A percentile compares a stretch with the other conserved stretches of the same genome.
Evolutionary conservation across 2,113 vertebrate genomes (phyloP).

Genomic region (Orientallactaga bullata): DNA sequence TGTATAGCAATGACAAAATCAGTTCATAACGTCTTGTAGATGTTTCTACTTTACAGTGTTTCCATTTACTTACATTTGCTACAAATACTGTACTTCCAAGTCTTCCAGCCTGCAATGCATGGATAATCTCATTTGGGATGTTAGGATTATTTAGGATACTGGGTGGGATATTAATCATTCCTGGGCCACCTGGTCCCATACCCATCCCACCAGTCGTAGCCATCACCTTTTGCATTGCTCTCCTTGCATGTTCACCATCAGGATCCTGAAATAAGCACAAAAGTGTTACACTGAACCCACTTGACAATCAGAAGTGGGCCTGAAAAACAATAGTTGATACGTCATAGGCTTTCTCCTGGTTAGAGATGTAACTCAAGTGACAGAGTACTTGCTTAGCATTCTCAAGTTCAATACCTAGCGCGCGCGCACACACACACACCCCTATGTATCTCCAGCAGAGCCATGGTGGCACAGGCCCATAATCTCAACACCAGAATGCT

Average conservation of each 20-base stretch:
- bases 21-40: neutral
- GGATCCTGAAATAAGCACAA: constrained; percentile 89
- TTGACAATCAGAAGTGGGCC: neutral
- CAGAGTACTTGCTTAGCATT: neutral
- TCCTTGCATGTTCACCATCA: constrained; percentile 95
- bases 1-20: neutral
- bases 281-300: constrained; percentile 34
- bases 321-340: neutral
- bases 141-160: constrained; percentile 98
- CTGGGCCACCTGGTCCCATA: constrained; percentile 92
- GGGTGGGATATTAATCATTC: constrained; percentile 95
- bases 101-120: constrained; percentile 96
- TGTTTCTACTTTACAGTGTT: constrained; percentile 20
- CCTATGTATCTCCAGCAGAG: neutral
- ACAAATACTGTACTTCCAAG: constrained; percentile 98
- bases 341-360: neutral
- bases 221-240: constrained; percentile 94
- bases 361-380: neutral
- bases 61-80: constrained; percentile 93
- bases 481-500: neutral
- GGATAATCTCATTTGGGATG: constrained; percentile 98
- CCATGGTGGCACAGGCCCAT: neutral
- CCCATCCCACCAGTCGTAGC: constrained; percentile 88
- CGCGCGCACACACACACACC: neutral
- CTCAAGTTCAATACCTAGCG: neutral